Percentiles rank a stretch among this genome's conserved stretches.
phyloP scores from a whole-genome alignment of 2,113 vertebrate species.

The Eolophus roseicapilla region DNA sequence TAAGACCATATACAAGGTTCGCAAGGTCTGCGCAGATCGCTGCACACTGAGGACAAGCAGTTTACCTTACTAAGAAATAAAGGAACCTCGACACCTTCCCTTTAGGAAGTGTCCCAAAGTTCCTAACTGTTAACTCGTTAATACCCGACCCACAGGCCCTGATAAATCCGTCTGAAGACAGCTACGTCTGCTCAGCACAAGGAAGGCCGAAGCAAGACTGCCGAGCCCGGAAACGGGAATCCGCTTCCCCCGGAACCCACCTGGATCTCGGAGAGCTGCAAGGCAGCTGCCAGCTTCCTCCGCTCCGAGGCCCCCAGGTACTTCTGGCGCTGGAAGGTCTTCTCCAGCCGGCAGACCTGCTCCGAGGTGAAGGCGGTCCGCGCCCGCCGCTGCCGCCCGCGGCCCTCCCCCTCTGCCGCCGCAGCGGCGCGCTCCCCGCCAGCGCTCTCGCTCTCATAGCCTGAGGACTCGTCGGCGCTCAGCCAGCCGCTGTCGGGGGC shows the following conservation, averaged over 20 bases:
- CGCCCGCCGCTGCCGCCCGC: constrained; percentile 51
- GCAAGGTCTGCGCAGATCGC: accelerated
- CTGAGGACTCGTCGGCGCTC: constrained; percentile 35
- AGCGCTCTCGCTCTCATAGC: constrained; percentile 46
- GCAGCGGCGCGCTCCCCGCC: constrained; percentile 3
- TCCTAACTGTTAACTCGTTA: background rate
- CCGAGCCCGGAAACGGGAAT: no score
- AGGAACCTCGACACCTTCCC: no score
- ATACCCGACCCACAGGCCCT: background rate
- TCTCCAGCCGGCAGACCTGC: constrained; percentile 80
- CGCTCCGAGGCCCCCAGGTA: constrained; percentile 79
- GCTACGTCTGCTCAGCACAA: accelerated
- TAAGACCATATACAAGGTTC: background rate
- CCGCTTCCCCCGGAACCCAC: constrained; percentile 39
- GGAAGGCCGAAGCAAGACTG: accelerated
- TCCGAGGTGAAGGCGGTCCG: constrained; percentile 81
- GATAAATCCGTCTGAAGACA: background rate
- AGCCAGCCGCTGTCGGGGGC: background rate
- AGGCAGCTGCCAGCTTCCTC: constrained; percentile 73
- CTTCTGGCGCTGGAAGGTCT: constrained; percentile 79
- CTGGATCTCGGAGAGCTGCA: constrained; percentile 83
- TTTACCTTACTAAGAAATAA: background rate
- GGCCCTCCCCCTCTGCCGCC: background rate
- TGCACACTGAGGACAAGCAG: background rate
- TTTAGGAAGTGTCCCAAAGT: background rate